Base-by-base conservation (phyloP, 2,113 vertebrate genomes). In the Rhineura floridana region DNA sequence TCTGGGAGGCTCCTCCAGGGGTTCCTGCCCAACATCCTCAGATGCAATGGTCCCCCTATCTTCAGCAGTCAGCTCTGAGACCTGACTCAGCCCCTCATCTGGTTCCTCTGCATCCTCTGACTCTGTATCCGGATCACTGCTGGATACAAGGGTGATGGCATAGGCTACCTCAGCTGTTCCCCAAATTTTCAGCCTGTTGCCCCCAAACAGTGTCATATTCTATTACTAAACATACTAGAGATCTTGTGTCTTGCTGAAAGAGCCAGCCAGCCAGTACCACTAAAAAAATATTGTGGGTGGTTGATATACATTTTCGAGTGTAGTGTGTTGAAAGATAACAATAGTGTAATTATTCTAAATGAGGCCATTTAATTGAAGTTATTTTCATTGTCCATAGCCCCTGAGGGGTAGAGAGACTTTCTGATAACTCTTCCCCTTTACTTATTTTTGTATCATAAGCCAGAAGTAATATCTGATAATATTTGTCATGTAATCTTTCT, bases 401-500 rank as follows among this genome's bases (percentile, higher is more conserved):
- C 21, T 62, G 9, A 72, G 1, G 70, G 52, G 0, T 82, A 87
- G 84, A 81, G n/a, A 7, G 42, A 79, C 11, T 87, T 19, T 63
- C 36, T 90, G 25, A 78, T 79, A 89, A 2, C 3, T 6, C 3
- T 83, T 90, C 67, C 75, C 75, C 36, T 85, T 89, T 80, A 80
- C 23, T 44, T 87, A 23, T 86, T n/a, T 81, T 87, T 90, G 92
- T 88, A 50, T 87, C 21, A 86, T 79, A 89, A 94, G 87, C 21
- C 21, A 91, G 85, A 85, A 85, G n/a, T 78, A 91, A 90, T 92
- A 63, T 81, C 76, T 88, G 83, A 81, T 90, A 83, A 91, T 87
- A 1, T 76, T 30, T 91, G 85, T 83, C 85, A 72, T 69, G 39
- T 91, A 94, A 92, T 93, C 87, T 83, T 90, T 87, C 46, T 75